Evolutionary conservation across 1,140 invertebrate species (phyloP).

Genomic region (Cyclina sinensis): DNA sequence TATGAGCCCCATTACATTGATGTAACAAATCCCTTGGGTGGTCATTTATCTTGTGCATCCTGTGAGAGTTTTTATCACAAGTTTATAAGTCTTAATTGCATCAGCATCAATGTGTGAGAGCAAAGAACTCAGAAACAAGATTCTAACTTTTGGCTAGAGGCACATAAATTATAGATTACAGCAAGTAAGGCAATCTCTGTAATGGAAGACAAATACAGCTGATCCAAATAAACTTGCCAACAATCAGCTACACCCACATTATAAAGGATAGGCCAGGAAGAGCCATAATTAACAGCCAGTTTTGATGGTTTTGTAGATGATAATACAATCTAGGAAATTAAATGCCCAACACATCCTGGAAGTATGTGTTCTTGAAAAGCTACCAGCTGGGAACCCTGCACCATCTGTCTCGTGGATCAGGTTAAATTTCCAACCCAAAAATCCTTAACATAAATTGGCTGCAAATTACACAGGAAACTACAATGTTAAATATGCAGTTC

Average conservation of each 20-base stretch:
- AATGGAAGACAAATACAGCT: background rate
- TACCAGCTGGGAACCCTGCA: slow-evolving; percentile 32
- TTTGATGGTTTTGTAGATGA: slow-evolving; percentile 17
- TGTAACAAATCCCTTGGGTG: too few relatives aligned
- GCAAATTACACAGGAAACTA: slow-evolving; percentile 65
- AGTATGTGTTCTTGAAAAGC: background rate
- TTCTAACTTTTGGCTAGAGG: background rate
- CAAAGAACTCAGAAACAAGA: too few relatives aligned
- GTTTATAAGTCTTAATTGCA: too few relatives aligned
- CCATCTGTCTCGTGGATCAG: slow-evolving; percentile 41
- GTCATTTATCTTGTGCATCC: too few relatives aligned
- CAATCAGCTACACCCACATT: slow-evolving; percentile 1
- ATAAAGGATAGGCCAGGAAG: background rate
- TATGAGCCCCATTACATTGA: too few relatives aligned
- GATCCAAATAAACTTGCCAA: background rate
- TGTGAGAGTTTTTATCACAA: too few relatives aligned
- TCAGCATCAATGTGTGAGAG: too few relatives aligned
- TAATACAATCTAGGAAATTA: slow-evolving; percentile 6
- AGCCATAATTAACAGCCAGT: slow-evolving; percentile 3
- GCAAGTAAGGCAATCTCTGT: background rate
- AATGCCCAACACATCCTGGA: background rate
- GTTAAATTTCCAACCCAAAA: slow-evolving; percentile 58
- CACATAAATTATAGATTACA: background rate
- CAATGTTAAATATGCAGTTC: slow-evolving; percentile 67
- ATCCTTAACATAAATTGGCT: slow-evolving; percentile 46